phyloP scores from a whole-genome alignment of 1,140 invertebrate species.

The Leguminivora glycinivorella region DNA sequence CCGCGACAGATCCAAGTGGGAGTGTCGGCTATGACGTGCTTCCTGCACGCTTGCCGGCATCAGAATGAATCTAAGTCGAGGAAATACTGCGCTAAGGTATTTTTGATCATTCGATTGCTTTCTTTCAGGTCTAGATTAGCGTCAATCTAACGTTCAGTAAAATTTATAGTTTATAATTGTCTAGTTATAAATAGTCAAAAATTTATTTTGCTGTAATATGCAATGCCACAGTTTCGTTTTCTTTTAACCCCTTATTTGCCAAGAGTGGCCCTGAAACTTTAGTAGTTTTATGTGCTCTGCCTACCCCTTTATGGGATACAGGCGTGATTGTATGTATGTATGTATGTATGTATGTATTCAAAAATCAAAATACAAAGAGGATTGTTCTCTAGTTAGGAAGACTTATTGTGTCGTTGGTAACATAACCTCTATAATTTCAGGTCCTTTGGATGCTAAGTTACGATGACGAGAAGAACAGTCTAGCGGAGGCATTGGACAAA shows the following conservation, averaged over 20 bases:
- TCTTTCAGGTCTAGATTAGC: background rate
- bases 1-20: conserved; percentile 87
- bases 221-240: too few relatives aligned
- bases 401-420: conserved; percentile 45
- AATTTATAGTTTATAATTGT: too few relatives aligned
- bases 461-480: conserved; percentile 90
- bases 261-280: too few relatives aligned
- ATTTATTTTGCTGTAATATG: too few relatives aligned
- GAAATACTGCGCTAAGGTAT: conserved; percentile 96
- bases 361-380: background rate
- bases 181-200: too few relatives aligned
- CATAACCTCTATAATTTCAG: conserved; percentile 38
- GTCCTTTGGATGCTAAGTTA: conserved; percentile 95
- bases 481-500: conserved; percentile 94
- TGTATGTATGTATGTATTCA: too few relatives aligned
- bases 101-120: conserved; percentile 30
- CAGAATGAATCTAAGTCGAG: conserved; percentile 97
- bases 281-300: too few relatives aligned
- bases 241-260: too few relatives aligned
- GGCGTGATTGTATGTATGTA: too few relatives aligned
- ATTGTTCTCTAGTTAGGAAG: too few relatives aligned
- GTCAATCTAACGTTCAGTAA: too few relatives aligned
- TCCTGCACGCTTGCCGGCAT: conserved; percentile 96
- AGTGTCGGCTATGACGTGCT: conserved; percentile 95
- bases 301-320: too few relatives aligned